Base-by-base conservation (phyloP, 2,113 vertebrate species). In the Hyperoodon ampullatus region DNA sequence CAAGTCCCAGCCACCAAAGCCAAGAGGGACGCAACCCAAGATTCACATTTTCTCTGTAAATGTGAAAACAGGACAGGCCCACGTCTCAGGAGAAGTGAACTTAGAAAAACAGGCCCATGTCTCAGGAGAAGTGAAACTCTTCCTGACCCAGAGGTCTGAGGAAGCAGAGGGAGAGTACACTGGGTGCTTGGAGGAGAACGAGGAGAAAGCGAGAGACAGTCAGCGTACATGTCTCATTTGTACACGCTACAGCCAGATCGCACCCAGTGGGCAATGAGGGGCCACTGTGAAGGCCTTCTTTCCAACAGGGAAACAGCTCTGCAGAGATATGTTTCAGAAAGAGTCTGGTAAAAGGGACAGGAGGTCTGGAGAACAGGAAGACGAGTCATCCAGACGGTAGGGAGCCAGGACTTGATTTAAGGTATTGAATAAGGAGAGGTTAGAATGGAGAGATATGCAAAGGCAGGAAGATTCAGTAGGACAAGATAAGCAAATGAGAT, bases 11-110 rank as follows among this genome's bases (percentile, higher is more conserved):
- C 39, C 61, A 74, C 39, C 39, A 85, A 53, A 71, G 42, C 63
- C 89, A 50, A 50, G 26, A 89, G 28, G n/a, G n/a, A 89, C 50
- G 78, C 26, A 70, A 70, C 26, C n/a, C 61, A 90, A 90, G 78
- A 78, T 84, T 63, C 33, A 66, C 28, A 50, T 33, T 63, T 63
- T 78, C 33, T 89, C 61, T 63, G 15, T 53, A 53, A 53, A 16
- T 53, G 53, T 53, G 53, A 53, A 53, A 53, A 53, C 53, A 53
- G 53, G 53, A 53, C 53, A 53, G 53, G 53, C 16, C 53, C 53
- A 53, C 53, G 53, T 53, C 53, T 53, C 53, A 16, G 53, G 53
- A 53, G 53, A 53, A 53, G 53, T 53, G 53, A 53, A 53, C 53
- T 53, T 53, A 50, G 83, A 74, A 66, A 96, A 90, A 61, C 10